These are phyloP conservation scores for Pollenia angustigena DNA, from an alignment of 2,888 invertebrate species.

Conservation along the genomic window DNA sequence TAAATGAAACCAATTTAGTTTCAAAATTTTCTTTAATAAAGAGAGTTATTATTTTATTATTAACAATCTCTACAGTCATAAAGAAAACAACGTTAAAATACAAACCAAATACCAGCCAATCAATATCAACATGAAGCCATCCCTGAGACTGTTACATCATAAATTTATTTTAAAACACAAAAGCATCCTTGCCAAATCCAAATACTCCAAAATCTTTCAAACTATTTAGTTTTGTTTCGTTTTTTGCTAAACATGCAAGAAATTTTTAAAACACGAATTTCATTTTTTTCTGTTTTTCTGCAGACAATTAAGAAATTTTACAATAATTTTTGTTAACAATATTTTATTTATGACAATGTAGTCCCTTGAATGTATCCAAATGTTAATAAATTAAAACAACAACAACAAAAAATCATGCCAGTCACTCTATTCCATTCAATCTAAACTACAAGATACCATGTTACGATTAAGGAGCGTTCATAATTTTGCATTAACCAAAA, in stretches of 20 bases:
- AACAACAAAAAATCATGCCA: conserved; percentile 23
- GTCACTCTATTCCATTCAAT: conserved; percentile 17
- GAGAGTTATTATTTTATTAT: no score
- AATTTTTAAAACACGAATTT: conserved; percentile 59
- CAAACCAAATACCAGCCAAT: conserved; percentile 14
- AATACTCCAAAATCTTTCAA: background rate
- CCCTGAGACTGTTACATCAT: conserved; percentile 60
- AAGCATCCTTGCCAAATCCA: conserved; percentile 44
- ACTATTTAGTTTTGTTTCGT: conserved; percentile 18
- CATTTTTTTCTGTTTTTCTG: conserved; percentile 21
- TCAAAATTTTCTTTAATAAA: no score
- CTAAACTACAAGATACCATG: conserved; percentile 43
- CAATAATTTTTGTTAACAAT: conserved; percentile 39
- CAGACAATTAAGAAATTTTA: conserved; percentile 56
- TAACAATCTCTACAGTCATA: background rate
- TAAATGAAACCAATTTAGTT: no score
- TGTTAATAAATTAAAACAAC: conserved; percentile 54
- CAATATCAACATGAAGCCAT: conserved; percentile 52
- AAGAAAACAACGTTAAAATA: conserved; percentile 7
- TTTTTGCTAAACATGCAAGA: conserved; percentile 58
- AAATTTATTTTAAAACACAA: conserved; percentile 7
- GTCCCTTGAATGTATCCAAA: conserved; percentile 37
- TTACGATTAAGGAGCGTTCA: conserved; percentile 71
- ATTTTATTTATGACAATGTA: conserved; percentile 49
- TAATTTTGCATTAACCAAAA: conserved; percentile 14